Evolutionary conservation across 2,888 invertebrate genomes (phyloP).

Genomic region (Plebejus melissa): DNA sequence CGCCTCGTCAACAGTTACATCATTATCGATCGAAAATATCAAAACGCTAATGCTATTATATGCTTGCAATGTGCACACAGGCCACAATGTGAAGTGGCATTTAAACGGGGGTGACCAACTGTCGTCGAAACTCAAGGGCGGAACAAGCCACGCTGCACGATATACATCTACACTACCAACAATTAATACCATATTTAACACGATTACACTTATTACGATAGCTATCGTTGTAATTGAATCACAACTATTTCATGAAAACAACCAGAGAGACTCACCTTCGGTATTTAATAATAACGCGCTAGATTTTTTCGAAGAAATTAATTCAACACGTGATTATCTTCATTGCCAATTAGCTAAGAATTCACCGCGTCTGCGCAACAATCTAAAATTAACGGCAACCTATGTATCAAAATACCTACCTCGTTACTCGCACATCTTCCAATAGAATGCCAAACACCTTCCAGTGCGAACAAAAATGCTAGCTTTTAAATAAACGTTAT

Average conservation of each 20-base stretch:
- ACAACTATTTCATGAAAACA: conserved; percentile 13
- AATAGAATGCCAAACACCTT: conserved; percentile 79
- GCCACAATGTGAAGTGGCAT: conserved; percentile 76
- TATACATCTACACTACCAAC: conserved; percentile 72
- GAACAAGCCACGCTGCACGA: conserved; percentile 70
- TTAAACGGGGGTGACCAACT: conserved; percentile 78
- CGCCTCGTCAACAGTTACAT: conserved; percentile 29
- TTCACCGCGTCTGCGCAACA: conserved; percentile 77
- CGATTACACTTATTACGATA: conserved; percentile 44
- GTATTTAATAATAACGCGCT: conserved; percentile 26
- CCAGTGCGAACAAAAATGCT: conserved; percentile 48
- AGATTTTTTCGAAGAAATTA: conserved; percentile 38
- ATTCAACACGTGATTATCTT: conserved; percentile 67
- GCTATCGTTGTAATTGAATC: conserved; percentile 12
- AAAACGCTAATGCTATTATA: conserved; percentile 60
- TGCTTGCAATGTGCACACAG: conserved; percentile 66
- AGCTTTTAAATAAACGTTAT: conserved; percentile 20
- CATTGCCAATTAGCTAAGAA: conserved; percentile 77
- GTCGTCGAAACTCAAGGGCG: conserved; percentile 70
- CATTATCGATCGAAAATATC: conserved; percentile 52
- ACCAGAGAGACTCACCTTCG: conserved; percentile 2
- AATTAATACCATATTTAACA: conserved; percentile 72
- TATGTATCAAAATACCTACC: conserved; percentile 78
- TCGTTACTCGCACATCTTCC: conserved; percentile 77
- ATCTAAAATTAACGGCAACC: conserved; percentile 79